These are phyloP conservation scores for Artibeus jamaicensis DNA, from an alignment of 2,797 vertebrate genomes.

Conservation along the genomic window DNA sequence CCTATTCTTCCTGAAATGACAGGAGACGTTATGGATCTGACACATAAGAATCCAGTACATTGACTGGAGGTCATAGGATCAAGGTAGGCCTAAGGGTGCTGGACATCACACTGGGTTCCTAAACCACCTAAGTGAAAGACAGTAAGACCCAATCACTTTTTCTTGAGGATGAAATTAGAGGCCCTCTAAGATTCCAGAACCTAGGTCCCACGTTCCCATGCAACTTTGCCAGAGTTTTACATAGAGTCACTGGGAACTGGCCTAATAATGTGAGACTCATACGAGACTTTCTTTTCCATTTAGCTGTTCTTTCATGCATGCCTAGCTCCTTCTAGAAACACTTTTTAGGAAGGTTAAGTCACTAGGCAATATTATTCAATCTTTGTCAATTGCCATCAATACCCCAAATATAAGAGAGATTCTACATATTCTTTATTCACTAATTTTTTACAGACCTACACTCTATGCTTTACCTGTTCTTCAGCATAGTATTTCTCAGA, in stretches of 20 bases:
- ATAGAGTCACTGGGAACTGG: background rate
- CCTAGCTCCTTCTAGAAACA: background rate
- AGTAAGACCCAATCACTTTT: background rate
- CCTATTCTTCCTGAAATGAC: background rate
- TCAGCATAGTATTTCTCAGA: background rate
- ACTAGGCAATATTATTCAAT: background rate
- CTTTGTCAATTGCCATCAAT: background rate
- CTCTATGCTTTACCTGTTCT: background rate
- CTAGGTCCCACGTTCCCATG: background rate
- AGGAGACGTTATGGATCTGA: background rate
- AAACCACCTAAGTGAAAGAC: background rate
- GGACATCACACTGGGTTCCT: background rate
- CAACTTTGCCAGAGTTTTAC: background rate
- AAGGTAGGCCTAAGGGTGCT: background rate
- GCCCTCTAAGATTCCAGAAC: background rate
- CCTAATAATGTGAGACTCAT: background rate
- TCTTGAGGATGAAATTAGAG: background rate
- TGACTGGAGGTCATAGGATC: no score
- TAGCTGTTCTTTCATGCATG: background rate
- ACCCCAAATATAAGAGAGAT: background rate
- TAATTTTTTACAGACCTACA: background rate
- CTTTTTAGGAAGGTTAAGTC: background rate
- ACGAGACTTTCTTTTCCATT: background rate
- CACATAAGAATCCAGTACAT: background rate
- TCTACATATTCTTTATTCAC: background rate